Conservation (phyloP, 2,113 vertebrate genomes). For the Onychostruthus taczanowskii region DNA sequence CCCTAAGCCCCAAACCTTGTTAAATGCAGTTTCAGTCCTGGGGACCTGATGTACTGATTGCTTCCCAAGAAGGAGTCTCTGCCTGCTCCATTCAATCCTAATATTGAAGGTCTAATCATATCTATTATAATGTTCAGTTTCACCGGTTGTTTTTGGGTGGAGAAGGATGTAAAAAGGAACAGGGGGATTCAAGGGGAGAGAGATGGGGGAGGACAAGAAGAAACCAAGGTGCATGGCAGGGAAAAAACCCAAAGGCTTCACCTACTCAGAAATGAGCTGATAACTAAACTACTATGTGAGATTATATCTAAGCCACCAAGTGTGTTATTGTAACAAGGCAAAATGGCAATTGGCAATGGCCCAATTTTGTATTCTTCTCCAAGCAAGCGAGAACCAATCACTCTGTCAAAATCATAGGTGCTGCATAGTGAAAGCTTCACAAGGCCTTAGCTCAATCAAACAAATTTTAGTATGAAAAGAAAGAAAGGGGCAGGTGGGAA, state of each 20-base stretch:
- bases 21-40: constrained; percentile 75
- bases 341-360: constrained; percentile 68
- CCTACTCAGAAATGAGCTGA: constrained; percentile 56
- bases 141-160: constrained; percentile 21
- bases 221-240: background rate
- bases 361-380: constrained; percentile 65
- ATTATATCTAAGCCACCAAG: constrained; percentile 62
- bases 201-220: background rate
- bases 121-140: constrained; percentile 75
- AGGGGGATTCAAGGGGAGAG: no score
- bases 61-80: constrained; percentile 70
- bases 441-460: constrained; percentile 39
- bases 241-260: background rate
- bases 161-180: background rate
- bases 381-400: constrained; percentile 70
- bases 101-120: constrained; percentile 77
- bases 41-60: constrained; percentile 74
- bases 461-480: constrained; percentile 9
- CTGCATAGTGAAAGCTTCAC: constrained; percentile 49
- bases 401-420: constrained; percentile 58
- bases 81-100: constrained; percentile 65
- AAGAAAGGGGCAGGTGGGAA: rapidly evolving
- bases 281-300: constrained; percentile 58
- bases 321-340: constrained; percentile 68
- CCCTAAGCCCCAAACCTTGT: constrained; percentile 82